A percentile compares a stretch with the other conserved stretches of the same genome.
Conservation (phyloP, 2,113 vertebrate species). For the Oryzias celebensis region DNA sequence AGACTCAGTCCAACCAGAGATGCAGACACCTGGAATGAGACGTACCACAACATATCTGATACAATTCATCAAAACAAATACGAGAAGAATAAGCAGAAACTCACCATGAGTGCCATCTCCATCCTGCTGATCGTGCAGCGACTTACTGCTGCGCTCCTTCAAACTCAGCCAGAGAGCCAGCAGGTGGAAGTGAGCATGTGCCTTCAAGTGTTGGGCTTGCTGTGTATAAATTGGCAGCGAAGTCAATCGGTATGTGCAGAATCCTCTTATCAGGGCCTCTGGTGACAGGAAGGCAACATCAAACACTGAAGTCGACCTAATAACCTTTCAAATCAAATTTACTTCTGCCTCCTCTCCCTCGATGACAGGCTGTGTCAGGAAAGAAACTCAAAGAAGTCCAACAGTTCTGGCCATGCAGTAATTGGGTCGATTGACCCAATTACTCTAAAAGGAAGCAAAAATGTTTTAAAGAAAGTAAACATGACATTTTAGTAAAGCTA, state of each 20-base stretch:
- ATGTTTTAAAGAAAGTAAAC: not conserved
- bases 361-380: slow-evolving; percentile 54
- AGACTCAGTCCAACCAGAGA: slow-evolving; percentile 46
- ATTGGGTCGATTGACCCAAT: not conserved
- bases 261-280: slow-evolving; percentile 75
- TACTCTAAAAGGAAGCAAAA: not conserved
- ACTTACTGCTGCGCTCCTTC: not conserved
- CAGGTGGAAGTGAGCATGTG: slow-evolving; percentile 23
- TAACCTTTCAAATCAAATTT: slow-evolving; percentile 61
- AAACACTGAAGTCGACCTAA: slow-evolving; percentile 62
- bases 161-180: slow-evolving; percentile 34
- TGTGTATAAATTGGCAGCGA: slow-evolving; percentile 69
- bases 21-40: slow-evolving; percentile 55
- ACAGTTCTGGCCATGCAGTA: slow-evolving; percentile 3
- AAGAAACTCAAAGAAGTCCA: slow-evolving; percentile 35
- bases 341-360: slow-evolving; percentile 23
- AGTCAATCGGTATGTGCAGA: slow-evolving; percentile 78
- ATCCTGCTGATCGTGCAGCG: slow-evolving; percentile 16
- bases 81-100: slow-evolving; percentile 16
- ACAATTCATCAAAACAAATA: not conserved
- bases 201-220: slow-evolving; percentile 22
- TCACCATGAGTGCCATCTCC: slow-evolving; percentile 56
- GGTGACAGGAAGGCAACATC: slow-evolving; percentile 77
- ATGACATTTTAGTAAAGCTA: not conserved
- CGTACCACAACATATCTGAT: not conserved